A percentile compares a stretch with the other conserved stretches of the same genome.
Evolutionary conservation across 2,888 invertebrate species (phyloP).

Genomic region (Parnassius mnemosyne): DNA sequence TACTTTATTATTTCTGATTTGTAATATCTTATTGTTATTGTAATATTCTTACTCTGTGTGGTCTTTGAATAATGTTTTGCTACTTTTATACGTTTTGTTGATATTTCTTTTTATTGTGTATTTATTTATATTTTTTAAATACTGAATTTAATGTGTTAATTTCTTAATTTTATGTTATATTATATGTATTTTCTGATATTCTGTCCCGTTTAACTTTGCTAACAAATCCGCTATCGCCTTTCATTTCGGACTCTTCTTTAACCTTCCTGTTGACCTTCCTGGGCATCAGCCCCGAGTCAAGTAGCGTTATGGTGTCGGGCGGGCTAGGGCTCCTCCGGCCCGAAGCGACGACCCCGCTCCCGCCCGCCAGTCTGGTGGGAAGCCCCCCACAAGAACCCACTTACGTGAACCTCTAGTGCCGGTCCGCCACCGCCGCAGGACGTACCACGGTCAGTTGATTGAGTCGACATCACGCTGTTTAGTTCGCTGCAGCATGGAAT

Average conservation of each 20-base stretch:
- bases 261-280: not conserved
- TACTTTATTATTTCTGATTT: constrained; percentile 9
- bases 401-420: constrained; percentile 95
- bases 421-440: constrained; percentile 68
- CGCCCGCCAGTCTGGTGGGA: constrained; percentile 67
- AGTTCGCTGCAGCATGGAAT: constrained; percentile 15
- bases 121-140: no score
- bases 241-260: not conserved
- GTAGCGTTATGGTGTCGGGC: constrained; percentile 79
- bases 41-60: no score
- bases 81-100: no score
- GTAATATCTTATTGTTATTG: no score
- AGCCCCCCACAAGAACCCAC: constrained; percentile 92
- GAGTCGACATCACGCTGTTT: constrained; percentile 21
- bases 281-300: constrained; percentile 72
- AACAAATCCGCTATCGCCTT: not conserved
- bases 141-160: no score
- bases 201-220: no score
- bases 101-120: no score
- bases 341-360: constrained; percentile 77
- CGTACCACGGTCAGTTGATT: constrained; percentile 65
- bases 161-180: no score
- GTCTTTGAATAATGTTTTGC: no score
- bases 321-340: constrained; percentile 74
- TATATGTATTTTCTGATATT: no score